Evolutionary conservation across 2,888 invertebrate genomes (phyloP), one percentile per base, ranked within the genome.

Genomic region (Nudaria mundana): DNA sequence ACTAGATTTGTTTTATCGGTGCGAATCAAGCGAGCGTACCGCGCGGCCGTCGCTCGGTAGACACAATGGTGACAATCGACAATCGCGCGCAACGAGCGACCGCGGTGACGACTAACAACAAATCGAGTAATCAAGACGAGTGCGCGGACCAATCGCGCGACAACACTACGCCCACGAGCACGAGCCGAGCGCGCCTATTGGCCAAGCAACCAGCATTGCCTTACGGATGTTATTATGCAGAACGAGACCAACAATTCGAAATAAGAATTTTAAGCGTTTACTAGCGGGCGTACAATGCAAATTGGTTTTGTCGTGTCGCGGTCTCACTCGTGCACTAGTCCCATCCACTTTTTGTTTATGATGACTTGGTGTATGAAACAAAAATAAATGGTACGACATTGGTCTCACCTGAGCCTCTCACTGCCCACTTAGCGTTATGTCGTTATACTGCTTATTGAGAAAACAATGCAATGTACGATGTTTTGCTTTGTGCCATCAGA

Each of bases 51-150:
- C 71, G 72, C 68, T 75, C 71, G 63, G 58, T 73, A 64, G 69
- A 73, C 66, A 85, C 85, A 86, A 89, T 86, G 85, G 86, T 84
- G 81, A 87, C 86, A 88, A 88, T 85, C 85, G 81, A 82, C 81
- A 83, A 86, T 84, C 84, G 80, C 76, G 75, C 80, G 75, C 74
- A 77, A 75, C 81, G 82, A 81, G 83, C 81, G 82, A 81, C 84
- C 78, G 85, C 82, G 81, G 82, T 75, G 77, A 73, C 76, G 75
- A 73, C 79, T 75, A 71, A 79, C 76, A 73, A 81, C 86, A 83
- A 88, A 89, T 87, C 84, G 80, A 81, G 81, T 81, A 81, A 85
- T 81, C 81, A 85, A 79, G 77, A 74, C 69, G 70, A 68, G 60
- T 67, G 63, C 51, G 56, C 66, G 76, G 52, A 58, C 88, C 88